Conservation (phyloP, 1,140 invertebrate genomes). For the Hormaphis cornu region DNA sequence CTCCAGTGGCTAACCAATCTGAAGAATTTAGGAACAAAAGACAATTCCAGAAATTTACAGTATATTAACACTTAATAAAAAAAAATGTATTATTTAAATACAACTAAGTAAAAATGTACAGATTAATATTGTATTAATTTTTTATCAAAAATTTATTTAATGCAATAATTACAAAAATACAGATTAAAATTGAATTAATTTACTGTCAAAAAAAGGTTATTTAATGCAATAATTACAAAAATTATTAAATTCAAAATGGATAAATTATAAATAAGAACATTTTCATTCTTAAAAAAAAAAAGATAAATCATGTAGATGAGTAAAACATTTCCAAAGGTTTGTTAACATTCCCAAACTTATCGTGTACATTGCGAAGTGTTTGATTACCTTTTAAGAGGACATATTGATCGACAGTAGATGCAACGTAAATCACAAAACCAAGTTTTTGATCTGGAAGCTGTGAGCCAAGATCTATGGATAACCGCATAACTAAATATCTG, state of each 20-base stretch:
- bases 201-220: no score
- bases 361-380: conserved; percentile 82
- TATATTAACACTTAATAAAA: no score
- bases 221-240: neutral
- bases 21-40: no score
- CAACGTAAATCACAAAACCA: conserved; percentile 85
- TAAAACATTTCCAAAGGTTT: conserved; percentile 95
- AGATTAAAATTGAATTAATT: no score
- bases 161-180: no score
- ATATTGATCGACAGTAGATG: conserved; percentile 70
- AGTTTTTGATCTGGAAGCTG: conserved; percentile 58
- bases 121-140: no score
- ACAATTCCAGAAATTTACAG: no score
- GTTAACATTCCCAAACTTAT: conserved; percentile 88
- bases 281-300: neutral
- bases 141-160: no score
- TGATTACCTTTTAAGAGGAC: conserved; percentile 75
- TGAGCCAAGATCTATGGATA: conserved; percentile 74
- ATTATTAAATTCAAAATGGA: neutral
- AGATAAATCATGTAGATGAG: conserved; percentile 45
- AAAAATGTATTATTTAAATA: no score
- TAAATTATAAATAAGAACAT: neutral
- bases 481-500: conserved; percentile 87
- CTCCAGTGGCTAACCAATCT: no score
- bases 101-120: no score